Evolutionary conservation across 2,113 vertebrate species (phyloP).

Genomic region (Tachysurus fulvidraco): DNA sequence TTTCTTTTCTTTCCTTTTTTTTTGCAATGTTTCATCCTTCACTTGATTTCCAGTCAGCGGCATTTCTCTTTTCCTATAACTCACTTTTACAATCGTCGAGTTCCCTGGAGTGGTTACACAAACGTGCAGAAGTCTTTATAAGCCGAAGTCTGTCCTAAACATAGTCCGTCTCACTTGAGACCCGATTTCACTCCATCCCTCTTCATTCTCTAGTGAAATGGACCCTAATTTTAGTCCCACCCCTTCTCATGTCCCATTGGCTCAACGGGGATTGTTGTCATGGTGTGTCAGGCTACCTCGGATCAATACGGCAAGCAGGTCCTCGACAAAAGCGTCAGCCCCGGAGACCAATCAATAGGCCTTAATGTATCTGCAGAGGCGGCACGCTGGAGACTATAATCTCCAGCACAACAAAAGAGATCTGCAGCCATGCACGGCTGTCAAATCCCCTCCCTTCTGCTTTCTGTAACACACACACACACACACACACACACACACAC

Average conservation of each 20-base stretch:
- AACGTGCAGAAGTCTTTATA: conserved; percentile 6
- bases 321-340: conserved; percentile 68
- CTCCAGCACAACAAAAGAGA: conserved; percentile 59
- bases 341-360: conserved; percentile 70
- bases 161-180: neutral
- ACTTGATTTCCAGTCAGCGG: neutral
- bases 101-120: neutral
- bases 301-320: conserved; percentile 69
- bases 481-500: conserved; percentile 17
- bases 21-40: neutral
- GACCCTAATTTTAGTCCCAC: conserved; percentile 27
- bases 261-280: conserved; percentile 17
- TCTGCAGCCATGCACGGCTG: conserved; percentile 34
- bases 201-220: conserved; percentile 18
- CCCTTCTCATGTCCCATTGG: conserved; percentile 8
- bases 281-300: conserved; percentile 64
- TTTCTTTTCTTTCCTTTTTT: neutral
- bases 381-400: conserved; percentile 70
- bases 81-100: neutral
- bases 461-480: conserved; percentile 26
- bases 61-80: neutral
- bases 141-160: conserved; percentile 1
- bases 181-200: neutral
- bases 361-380: conserved; percentile 69
- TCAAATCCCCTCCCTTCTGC: conserved; percentile 44